phyloP scores from a whole-genome alignment of 1,140 invertebrate genomes.

The Achroia grisella region DNA sequence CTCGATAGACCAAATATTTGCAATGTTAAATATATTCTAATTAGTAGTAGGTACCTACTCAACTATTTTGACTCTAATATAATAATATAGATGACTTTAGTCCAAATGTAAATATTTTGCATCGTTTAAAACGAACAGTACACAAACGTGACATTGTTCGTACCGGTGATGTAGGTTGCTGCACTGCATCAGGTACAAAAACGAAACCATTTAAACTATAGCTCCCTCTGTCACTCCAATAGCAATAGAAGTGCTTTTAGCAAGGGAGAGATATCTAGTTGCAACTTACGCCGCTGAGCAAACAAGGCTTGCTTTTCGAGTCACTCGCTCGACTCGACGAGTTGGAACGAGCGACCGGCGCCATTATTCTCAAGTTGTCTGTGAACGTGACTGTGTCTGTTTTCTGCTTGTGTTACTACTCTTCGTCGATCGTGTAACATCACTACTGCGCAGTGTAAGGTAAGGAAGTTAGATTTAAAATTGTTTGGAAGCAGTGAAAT shows the following conservation, averaged over 20 bases:
- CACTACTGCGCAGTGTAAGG: constrained; percentile 68
- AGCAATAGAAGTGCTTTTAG: constrained; percentile 10
- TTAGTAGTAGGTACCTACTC: too few relatives aligned
- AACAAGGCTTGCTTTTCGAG: constrained; percentile 67
- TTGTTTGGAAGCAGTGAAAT: constrained; percentile 54
- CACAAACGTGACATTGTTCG: constrained; percentile 63
- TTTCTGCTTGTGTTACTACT: constrained; percentile 58
- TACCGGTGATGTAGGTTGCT: constrained; percentile 67
- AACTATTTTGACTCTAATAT: too few relatives aligned
- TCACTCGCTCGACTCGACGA: constrained; percentile 35
- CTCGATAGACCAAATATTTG: too few relatives aligned
- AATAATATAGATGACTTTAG: too few relatives aligned
- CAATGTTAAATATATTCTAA: too few relatives aligned
- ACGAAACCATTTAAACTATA: constrained; percentile 18
- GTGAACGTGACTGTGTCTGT: constrained; percentile 63
- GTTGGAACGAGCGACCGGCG: constrained; percentile 47
- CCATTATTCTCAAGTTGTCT: constrained; percentile 62
- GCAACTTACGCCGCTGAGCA: constrained; percentile 53
- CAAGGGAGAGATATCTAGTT: constrained; percentile 16
- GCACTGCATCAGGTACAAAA: constrained; percentile 53
- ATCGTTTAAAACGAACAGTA: constrained; percentile 46
- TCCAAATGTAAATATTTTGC: constrained; percentile 40
- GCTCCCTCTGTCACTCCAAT: constrained; percentile 23
- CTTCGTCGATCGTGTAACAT: constrained; percentile 63
- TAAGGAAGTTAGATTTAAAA: constrained; percentile 55